Base-by-base conservation (phyloP, 2,888 invertebrate genomes). In the Corythucha ciliata region DNA sequence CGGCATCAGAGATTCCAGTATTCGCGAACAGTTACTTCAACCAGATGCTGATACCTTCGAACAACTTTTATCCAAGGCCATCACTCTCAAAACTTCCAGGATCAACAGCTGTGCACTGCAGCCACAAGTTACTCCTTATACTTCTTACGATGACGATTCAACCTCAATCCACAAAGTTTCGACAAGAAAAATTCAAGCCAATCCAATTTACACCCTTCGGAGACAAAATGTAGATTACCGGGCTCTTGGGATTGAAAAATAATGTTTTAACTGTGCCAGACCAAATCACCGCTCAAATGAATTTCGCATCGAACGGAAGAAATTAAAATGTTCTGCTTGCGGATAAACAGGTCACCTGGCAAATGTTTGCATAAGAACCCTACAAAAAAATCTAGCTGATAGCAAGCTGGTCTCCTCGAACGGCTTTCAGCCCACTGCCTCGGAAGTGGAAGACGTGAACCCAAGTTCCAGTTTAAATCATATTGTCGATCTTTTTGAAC, bases 21-120 rank as follows among this genome's bases (percentile, higher is more conserved):
- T 52, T 2, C 46, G 46, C 5, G 52, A 52, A 37, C 26, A 46
- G 20, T 16, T 46, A 25, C 37, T 52, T 21, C 47, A 48, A 48
- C 25, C 37, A 8, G 18, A 36, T 16, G 21, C n/a, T 26, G 27
- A 26, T 12, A 24, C 25, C 26, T 37, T 48, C 27, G 48, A 37
- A 3, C 37, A 34, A n/a, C n/a, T n/a, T n/a, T n/a, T n/a, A n/a
- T n/a, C n/a, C 6, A 36, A 47, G 34, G 7, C 22, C 10, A 37
- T 37, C 14, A 20, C 39, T 5, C 26, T 24, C 7, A 29, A 39
- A 16, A 39, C 48, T 4, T 47, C 36, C 10, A 10, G 47, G 21
- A 21, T 47, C 16, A 22, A 47, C 22, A 48, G 39, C 37, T 39
- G 20, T 8, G 48, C 25, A 26, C 26, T 48, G 16, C 25, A 16